Evolutionary conservation across 1,140 invertebrate genomes (phyloP), one percentile per base, ranked within the genome.

Genomic region (Cyphomyrmex costatus): DNA sequence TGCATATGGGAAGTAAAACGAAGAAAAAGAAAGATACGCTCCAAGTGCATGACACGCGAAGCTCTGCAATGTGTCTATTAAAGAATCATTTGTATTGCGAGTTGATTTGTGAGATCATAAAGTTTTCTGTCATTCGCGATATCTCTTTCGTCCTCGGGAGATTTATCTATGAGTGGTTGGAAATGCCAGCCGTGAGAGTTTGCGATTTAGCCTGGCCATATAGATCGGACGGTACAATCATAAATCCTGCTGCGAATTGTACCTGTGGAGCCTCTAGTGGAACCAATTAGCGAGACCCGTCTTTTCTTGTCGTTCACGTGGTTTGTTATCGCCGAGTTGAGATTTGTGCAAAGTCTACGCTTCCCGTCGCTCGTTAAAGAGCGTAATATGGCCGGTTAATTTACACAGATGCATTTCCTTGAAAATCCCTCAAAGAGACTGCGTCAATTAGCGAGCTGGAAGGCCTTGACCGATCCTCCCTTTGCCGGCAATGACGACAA

Each of bases 301-400:
- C 58, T 51, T 24, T 53, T 53, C 36, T 33, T 19, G 73, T 49
- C 46, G 74, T 60, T 49, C 42, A 19, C 33, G 30, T 21, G 51
- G 12, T 70, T 80, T 30, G 76, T 80, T 80, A 80, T 86, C 63
- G 74, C 56, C 49, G 49, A 79, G 16, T 66, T 53, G 51, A 86
- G 27, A 80, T 80, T 70, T 33, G 46, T 30, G 53, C 63, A 33
- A 30, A 66, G 61, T 58, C 51, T 30, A 16, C n/a, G n/a, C 46
- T 42, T 70, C 46, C 49, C 36, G 27, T 78, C 21, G 74, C 53
- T 36, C 60, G n/a, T 21, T 68, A 80, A 68, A 66, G 49, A 85
- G 84, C 63, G 19, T 36, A 63, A 63, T 21, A 36, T 42, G 61
- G 12, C 19, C 33, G 66, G 3, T 68, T 71, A 71, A 71, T 42